Evolutionary conservation across 2,113 vertebrate species (phyloP), one percentile per base, ranked within the genome.

Genomic region (Xiphophorus hellerii): DNA sequence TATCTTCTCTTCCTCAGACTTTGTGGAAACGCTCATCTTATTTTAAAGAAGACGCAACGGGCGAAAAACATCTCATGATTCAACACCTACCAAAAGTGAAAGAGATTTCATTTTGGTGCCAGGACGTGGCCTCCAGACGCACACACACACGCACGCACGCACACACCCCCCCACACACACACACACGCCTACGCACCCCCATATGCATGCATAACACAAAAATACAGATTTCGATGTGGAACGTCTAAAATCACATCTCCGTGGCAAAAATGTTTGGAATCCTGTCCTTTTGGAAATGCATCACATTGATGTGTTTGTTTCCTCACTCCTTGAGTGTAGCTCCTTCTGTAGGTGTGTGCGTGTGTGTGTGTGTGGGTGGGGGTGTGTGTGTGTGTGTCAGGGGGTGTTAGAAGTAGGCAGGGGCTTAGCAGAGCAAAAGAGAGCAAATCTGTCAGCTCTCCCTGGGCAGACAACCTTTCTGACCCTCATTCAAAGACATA

Each of bases 401-500:
- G 68, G 87, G 84, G 88, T 82, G 88, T 93, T 88, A 86, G 87
- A 88, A 92, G 90, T 85, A 89, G 86, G 90, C 86, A 89, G 87
- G 88, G 84, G 92, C 89, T 93, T 94, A 94, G 91, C 89, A 86
- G 91, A 94, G 94, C 92, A 94, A 94, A 94, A 93, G 92, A 94
- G 93, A 94, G 93, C 94, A 95, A 94, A 95, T 95, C 94, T 95
- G 94, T 95, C 94, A 95, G 94, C 93, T 95, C 91, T 95, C 94
- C 93, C 94, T 90, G 90, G 94, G 91, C 93, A 94, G 93, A 92
- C 92, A 92, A 94, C 93, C 94, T 94, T 93, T 93, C 91, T 95
- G 95, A 95, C 94, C 95, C 93, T 94, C 93, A 95, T 95, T 95
- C 94, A 95, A 94, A 94, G 94, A 94, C 93, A 92, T 94, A 95